phyloP scores from a whole-genome alignment of 2,888 invertebrate genomes.

The Erebia aethiops region DNA sequence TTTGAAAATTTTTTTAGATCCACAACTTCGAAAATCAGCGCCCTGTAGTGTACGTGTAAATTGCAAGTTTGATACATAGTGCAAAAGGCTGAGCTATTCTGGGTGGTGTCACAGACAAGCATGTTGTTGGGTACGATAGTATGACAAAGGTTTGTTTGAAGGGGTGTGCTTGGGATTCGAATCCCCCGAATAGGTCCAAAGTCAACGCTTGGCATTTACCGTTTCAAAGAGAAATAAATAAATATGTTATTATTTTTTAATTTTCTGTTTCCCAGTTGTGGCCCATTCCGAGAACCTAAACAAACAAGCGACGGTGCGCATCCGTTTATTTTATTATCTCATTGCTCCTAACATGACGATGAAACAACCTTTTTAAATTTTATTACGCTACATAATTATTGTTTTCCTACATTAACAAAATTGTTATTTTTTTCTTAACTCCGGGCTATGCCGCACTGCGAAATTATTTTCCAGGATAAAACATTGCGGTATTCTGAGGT shows the following conservation, averaged over 20 bases:
- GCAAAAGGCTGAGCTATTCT: too few relatives aligned
- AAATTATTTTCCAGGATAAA: not conserved
- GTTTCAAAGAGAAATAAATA: not conserved
- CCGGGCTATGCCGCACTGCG: not conserved
- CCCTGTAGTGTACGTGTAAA: too few relatives aligned
- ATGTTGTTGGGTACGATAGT: too few relatives aligned
- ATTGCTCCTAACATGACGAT: not conserved
- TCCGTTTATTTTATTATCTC: slow-evolving; percentile 9
- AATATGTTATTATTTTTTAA: not conserved
- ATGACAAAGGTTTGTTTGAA: too few relatives aligned
- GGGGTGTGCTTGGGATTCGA: too few relatives aligned
- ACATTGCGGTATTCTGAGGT: not conserved
- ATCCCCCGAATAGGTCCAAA: too few relatives aligned
- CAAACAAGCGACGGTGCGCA: not conserved
- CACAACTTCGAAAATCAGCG: too few relatives aligned
- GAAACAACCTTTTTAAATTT: slow-evolving; percentile 1
- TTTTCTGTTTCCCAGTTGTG: not conserved
- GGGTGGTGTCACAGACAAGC: too few relatives aligned
- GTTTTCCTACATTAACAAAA: not conserved
- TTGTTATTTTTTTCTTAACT: not conserved
- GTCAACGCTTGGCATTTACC: not conserved
- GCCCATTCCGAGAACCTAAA: slow-evolving; percentile 1
- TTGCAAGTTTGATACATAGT: too few relatives aligned
- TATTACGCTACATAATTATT: slow-evolving; percentile 8
- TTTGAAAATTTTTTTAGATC: too few relatives aligned